Evolutionary conservation across 2,888 invertebrate species (phyloP).

Genomic region (Xestia rhomboidea): DNA sequence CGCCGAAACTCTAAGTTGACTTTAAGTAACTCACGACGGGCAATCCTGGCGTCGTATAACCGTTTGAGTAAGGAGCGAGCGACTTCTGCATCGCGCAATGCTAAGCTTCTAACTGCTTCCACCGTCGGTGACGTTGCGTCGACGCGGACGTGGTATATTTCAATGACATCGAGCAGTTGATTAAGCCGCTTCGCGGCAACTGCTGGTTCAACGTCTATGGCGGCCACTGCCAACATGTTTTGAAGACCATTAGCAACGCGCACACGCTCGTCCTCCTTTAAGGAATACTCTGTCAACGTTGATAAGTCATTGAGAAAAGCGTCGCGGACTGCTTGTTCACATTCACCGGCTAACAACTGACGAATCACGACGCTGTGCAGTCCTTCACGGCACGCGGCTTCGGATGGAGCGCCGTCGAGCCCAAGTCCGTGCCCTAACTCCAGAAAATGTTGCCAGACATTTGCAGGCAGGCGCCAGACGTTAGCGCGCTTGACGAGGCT

Average conservation of each 20-base stretch:
- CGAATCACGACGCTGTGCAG: conserved; percentile 80
- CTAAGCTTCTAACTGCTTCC: conserved; percentile 65
- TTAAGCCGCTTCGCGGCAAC: conserved; percentile 56
- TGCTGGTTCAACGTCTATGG: conserved; percentile 51
- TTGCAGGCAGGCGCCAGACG: conserved; percentile 78
- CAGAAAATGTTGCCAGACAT: conserved; percentile 75
- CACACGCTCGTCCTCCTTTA: conserved; percentile 70
- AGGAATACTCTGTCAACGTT: conserved; percentile 73
- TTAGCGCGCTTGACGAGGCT: conserved; percentile 80
- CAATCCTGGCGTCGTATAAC: conserved; percentile 72
- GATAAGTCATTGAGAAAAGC: conserved; percentile 75
- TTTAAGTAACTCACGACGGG: conserved; percentile 74
- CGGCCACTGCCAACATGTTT: conserved; percentile 66
- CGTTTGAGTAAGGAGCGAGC: conserved; percentile 66
- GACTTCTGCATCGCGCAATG: conserved; percentile 60
- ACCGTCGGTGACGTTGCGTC: conserved; percentile 67
- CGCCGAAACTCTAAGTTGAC: conserved; percentile 72
- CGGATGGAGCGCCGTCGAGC: conserved; percentile 75
- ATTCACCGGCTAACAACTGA: conserved; percentile 68
- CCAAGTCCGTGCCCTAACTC: conserved; percentile 78
- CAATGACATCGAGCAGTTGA: conserved; percentile 71
- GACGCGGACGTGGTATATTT: conserved; percentile 68
- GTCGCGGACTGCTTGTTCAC: conserved; percentile 62
- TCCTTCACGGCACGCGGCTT: conserved; percentile 78
- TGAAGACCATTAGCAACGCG: conserved; percentile 65